Conservation (phyloP, 2,888 invertebrate species). For the Hirtodrosophila histrioides region DNA sequence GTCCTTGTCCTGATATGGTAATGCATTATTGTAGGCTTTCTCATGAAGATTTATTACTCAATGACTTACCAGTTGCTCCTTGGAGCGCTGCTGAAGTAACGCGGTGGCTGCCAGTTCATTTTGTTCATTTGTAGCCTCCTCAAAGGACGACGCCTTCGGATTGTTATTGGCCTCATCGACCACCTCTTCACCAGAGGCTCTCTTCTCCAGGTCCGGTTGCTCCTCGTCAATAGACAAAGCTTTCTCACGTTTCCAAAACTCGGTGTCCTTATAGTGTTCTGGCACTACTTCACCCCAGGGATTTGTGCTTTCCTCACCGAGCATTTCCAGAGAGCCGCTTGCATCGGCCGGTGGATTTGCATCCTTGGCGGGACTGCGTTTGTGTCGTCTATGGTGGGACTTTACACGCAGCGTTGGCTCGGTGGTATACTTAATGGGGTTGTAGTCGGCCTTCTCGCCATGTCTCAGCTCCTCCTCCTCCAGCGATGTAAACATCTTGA, state of each 20-base stretch:
- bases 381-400: conserved; percentile 80
- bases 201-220: conserved; percentile 65
- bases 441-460: conserved; percentile 78
- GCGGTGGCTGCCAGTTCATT: conserved; percentile 78
- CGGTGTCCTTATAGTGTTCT: conserved; percentile 82
- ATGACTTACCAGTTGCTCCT: conserved; percentile 74
- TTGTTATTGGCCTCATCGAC: conserved; percentile 61
- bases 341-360: conserved; percentile 43
- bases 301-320: conserved; percentile 80
- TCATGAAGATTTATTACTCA: neutral
- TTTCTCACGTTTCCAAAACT: conserved; percentile 83
- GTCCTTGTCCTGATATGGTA: conserved; percentile 53
- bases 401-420: conserved; percentile 81
- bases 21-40: conserved; percentile 5
- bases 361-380: conserved; percentile 82
- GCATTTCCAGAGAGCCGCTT: conserved; percentile 76
- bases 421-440: conserved; percentile 81
- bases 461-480: conserved; percentile 87
- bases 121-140: conserved; percentile 82
- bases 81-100: conserved; percentile 72
- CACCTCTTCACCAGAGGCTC: conserved; percentile 60
- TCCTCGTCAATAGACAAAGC: conserved; percentile 83
- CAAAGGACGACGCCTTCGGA: conserved; percentile 82
- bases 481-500: conserved; percentile 87
- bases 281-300: conserved; percentile 84